Conservation (phyloP, 2,113 vertebrate genomes). For the Odocoileus virginianus region DNA sequence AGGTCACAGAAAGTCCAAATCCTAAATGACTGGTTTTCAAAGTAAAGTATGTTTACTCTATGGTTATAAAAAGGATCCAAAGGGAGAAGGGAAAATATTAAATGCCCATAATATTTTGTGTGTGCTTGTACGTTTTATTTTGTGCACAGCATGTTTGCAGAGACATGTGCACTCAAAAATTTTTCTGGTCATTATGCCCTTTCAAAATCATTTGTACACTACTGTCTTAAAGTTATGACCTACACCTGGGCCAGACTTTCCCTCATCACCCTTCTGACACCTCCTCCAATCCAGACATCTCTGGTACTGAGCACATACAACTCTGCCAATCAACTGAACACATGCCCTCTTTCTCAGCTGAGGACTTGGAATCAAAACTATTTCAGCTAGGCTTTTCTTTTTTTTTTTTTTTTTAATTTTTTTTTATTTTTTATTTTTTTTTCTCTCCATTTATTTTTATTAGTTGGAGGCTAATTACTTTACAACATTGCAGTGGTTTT, state of each 20-base stretch:
- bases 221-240: background rate
- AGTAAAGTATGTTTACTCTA: background rate
- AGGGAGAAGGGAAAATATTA: background rate
- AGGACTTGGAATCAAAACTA: slow-evolving; percentile 19
- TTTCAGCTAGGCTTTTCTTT: background rate
- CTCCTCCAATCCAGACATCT: background rate
- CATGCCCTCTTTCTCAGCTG: background rate
- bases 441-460: no score
- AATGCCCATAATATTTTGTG: background rate
- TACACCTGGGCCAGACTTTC: background rate
- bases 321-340: background rate
- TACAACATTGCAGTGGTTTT: no score
- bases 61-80: background rate
- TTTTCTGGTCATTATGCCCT: background rate
- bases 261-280: background rate
- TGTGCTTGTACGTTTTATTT: background rate
- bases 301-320: background rate
- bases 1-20: background rate
- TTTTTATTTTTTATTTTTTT: no score
- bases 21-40: background rate
- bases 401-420: no score
- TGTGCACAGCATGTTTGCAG: background rate
- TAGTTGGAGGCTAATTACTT: no score
- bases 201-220: background rate
- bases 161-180: background rate